Percentiles rank a stretch among this genome's conserved stretches.
phyloP scores from a whole-genome alignment of 2,888 invertebrate species.

The Bellardia bayeri region DNA sequence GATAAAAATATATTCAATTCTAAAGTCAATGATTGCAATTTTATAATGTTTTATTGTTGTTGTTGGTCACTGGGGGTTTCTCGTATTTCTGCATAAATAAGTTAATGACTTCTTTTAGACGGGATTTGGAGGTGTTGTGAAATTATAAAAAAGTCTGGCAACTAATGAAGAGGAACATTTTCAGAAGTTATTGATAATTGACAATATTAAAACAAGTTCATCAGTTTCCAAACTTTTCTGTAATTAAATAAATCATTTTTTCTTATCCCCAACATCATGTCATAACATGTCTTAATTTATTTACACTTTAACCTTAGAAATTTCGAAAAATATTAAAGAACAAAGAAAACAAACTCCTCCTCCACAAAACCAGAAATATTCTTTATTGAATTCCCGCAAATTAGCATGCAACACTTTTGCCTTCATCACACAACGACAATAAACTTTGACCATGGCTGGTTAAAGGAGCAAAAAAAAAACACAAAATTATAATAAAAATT shows the following conservation, averaged over 20 bases:
- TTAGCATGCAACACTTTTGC: conserved; percentile 15
- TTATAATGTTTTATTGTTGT: background rate
- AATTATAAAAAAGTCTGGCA: background rate
- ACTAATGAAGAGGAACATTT: too few relatives aligned
- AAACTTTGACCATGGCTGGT: conserved; percentile 55
- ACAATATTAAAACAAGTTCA: too few relatives aligned
- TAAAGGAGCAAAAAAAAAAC: conserved; percentile 20
- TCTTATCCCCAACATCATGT: too few relatives aligned
- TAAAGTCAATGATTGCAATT: conserved; percentile 51
- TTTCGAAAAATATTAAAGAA: background rate
- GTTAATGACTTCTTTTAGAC: conserved; percentile 14
- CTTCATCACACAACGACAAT: conserved; percentile 15
- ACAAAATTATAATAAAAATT: conserved; percentile 1
- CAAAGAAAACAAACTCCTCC: background rate
- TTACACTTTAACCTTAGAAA: background rate
- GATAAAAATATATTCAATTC: conserved; percentile 55
- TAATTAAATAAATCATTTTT: too few relatives aligned
- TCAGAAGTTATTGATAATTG: too few relatives aligned
- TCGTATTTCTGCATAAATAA: conserved; percentile 15
- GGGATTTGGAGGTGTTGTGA: conserved; percentile 6
- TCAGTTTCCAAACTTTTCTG: too few relatives aligned
- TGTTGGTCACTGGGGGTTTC: background rate
- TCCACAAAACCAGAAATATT: background rate
- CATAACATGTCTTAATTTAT: background rate
- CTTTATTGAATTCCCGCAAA: conserved; percentile 5